phyloP scores from a whole-genome alignment of 2,113 vertebrate genomes.

The Siniperca chuatsi region DNA sequence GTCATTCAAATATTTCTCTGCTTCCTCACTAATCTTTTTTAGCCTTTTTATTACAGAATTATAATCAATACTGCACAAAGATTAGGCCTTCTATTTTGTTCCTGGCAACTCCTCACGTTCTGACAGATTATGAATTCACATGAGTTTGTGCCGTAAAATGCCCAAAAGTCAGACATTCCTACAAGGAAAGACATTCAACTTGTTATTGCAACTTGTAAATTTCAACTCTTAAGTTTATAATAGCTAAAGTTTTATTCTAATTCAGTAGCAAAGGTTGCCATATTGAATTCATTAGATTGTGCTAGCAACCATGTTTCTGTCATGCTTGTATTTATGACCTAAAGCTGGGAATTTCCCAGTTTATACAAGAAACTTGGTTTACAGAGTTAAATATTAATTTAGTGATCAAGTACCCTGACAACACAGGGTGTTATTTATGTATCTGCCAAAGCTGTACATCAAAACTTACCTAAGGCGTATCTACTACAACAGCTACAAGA shows the following conservation, averaged over 20 bases:
- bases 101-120: neutral
- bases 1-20: neutral
- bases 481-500: neutral
- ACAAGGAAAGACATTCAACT: neutral
- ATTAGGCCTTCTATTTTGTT: neutral
- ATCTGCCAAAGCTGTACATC: neutral
- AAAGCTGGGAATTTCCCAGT: slow-evolving; percentile 25
- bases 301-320: neutral
- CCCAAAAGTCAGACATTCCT: neutral
- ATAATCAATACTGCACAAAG: neutral
- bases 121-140: neutral
- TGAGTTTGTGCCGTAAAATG: neutral
- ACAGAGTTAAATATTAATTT: neutral
- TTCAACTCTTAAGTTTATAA: neutral
- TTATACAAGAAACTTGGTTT: neutral
- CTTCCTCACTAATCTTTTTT: no score
- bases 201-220: neutral
- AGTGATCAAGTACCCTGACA: neutral
- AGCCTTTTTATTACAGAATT: neutral
- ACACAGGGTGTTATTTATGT: neutral
- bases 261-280: neutral
- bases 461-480: neutral
- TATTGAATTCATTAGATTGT: neutral
- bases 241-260: neutral
- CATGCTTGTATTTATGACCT: neutral